These are phyloP conservation scores for Reinhardtius hippoglossoides DNA, from an alignment of 2,113 vertebrate genomes.

Conservation along the genomic window DNA sequence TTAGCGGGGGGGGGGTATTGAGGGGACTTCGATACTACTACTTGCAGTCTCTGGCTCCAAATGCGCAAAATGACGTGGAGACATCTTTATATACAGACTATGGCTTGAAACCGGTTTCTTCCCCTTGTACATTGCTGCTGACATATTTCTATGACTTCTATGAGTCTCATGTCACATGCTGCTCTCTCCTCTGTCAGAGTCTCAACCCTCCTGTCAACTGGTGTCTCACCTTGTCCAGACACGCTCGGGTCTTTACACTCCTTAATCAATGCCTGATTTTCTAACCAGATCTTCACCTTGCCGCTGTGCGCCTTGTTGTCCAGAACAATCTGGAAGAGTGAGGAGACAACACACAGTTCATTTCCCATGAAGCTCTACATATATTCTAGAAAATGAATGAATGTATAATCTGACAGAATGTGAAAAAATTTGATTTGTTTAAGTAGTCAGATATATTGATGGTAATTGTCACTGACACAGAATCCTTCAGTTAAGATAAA, in stretches of 20 bases:
- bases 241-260: slow-evolving; percentile 90
- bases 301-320: slow-evolving; percentile 96
- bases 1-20: too few relatives aligned
- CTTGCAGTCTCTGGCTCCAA: too few relatives aligned
- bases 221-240: slow-evolving; percentile 87
- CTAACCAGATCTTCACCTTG: slow-evolving; percentile 88
- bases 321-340: slow-evolving; percentile 76
- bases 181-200: background rate
- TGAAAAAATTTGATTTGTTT: background rate
- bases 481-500: background rate
- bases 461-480: too few relatives aligned
- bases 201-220: background rate
- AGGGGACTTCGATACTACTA: too few relatives aligned
- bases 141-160: background rate
- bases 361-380: background rate
- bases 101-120: background rate
- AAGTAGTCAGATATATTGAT: background rate
- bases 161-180: background rate
- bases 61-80: too few relatives aligned
- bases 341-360: background rate
- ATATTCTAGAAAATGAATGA: background rate
- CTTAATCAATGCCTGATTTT: slow-evolving; percentile 88
- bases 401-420: background rate
- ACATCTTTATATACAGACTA: too few relatives aligned
- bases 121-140: background rate